These are phyloP conservation scores for Apostichopus parvimensis DNA, from an alignment of 35 echinoderm and acorn worm species.

Conservation along the genomic window DNA sequence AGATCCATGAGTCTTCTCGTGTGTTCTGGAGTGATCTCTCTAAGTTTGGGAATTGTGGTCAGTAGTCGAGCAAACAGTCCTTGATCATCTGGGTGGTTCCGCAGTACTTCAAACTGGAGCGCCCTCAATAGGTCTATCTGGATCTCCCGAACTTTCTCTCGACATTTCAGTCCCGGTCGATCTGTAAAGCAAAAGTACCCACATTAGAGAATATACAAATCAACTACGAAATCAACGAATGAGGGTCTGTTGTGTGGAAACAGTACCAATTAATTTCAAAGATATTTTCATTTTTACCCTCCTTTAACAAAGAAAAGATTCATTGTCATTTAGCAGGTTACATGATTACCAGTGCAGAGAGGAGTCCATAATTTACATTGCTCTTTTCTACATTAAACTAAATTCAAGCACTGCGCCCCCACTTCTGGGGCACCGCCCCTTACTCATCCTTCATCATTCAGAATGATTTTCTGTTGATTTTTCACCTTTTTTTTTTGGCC, in stretches of 20 bases:
- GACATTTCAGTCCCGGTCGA: conserved; percentile 89
- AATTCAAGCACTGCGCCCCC: no score
- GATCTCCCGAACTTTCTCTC: conserved; percentile 70
- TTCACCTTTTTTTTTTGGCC: no score
- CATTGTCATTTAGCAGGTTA: conserved; percentile 72
- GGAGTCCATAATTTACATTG: conserved; percentile 49
- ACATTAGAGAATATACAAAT: no score
- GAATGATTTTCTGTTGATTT: no score
- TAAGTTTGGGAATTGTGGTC: conserved; percentile 93
- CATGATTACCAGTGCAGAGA: conserved; percentile 92
- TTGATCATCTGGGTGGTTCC: conserved; percentile 86
- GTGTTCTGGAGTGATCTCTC: conserved; percentile 96
- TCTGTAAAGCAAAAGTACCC: conserved; percentile 37
- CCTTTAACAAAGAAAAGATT: background rate
- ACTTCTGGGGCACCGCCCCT: no score
- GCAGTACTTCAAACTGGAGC: conserved; percentile 74
- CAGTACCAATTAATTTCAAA: no score
- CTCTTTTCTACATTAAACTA: no score
- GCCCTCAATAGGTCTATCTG: conserved; percentile 86
- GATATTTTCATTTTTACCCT: no score
- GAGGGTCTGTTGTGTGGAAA: no score
- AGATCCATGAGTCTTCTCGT: conserved; percentile 92
- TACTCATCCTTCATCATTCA: no score
- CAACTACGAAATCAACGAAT: no score
- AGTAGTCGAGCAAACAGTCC: conserved; percentile 90